Conservation (phyloP, 2,113 vertebrate genomes). For the Oryctolagus cuniculus region DNA sequence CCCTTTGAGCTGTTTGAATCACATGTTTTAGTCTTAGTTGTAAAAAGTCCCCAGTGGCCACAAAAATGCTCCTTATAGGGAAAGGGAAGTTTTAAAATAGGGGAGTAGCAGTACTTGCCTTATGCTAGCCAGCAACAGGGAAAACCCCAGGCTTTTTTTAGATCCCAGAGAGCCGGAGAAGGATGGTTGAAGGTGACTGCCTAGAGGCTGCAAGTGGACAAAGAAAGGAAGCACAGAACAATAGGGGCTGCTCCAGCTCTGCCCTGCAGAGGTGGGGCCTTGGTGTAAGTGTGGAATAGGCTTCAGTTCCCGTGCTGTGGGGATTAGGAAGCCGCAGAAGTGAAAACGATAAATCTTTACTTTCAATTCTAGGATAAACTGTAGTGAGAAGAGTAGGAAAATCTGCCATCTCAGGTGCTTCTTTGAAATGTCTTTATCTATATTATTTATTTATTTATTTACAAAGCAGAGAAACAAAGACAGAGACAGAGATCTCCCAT, state of each 20-base stretch:
- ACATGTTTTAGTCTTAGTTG: slow-evolving; percentile 66
- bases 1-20: background rate
- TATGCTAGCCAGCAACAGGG: slow-evolving; percentile 58
- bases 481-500: too few relatives aligned
- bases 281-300: background rate
- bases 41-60: slow-evolving; percentile 50
- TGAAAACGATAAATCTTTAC: slow-evolving; percentile 20
- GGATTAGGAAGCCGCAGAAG: background rate
- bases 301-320: background rate
- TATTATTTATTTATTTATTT: too few relatives aligned
- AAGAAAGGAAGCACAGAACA: slow-evolving; percentile 80
- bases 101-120: slow-evolving; percentile 29
- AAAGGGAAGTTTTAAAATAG: slow-evolving; percentile 80
- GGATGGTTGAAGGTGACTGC: slow-evolving; percentile 13
- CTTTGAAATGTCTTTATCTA: too few relatives aligned
- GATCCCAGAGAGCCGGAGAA: slow-evolving; percentile 10
- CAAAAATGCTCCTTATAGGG: slow-evolving; percentile 63
- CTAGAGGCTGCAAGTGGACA: slow-evolving; percentile 58
- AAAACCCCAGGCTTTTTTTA: slow-evolving; percentile 73
- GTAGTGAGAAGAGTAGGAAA: background rate
- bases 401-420: background rate
- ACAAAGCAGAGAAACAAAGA: too few relatives aligned
- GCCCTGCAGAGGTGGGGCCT: slow-evolving; percentile 4
- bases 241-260: slow-evolving; percentile 66
- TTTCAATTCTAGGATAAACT: slow-evolving; percentile 18